A percentile compares a stretch with the other conserved stretches of the same genome.
These are phyloP conservation scores for Cephus spinipes DNA, from an alignment of 2,888 invertebrate species.

Conservation along the genomic window DNA sequence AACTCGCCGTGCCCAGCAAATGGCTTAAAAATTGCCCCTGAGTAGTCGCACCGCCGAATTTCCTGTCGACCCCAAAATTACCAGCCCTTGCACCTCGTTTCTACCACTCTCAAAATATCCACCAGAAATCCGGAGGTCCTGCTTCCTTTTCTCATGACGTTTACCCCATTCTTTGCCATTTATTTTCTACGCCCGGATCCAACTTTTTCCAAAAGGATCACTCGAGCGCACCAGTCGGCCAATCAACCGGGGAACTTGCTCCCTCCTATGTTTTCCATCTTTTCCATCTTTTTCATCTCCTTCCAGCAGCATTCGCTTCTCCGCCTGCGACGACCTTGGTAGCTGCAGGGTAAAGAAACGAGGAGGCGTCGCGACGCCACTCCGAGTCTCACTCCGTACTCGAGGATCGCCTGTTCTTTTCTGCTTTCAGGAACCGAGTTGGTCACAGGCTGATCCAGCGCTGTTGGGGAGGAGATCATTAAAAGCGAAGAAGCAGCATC, in stretches of 20 bases:
- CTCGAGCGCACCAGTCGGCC: too few species aligned
- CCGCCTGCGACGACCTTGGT: too few species aligned
- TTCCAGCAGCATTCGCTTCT: too few species aligned
- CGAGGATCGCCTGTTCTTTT: constrained; percentile 10
- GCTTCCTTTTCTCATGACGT: neutral
- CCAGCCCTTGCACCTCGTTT: neutral
- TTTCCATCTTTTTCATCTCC: too few species aligned
- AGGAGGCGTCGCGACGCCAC: too few species aligned
- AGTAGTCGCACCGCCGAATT: neutral
- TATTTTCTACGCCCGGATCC: too few species aligned
- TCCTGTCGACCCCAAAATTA: neutral
- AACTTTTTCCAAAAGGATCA: too few species aligned
- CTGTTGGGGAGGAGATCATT: neutral
- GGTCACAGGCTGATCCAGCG: constrained; percentile 51
- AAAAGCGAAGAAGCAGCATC: neutral
- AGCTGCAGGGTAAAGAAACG: too few species aligned
- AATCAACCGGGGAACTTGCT: too few species aligned
- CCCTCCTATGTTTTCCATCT: too few species aligned
- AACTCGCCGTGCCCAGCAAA: constrained; percentile 20
- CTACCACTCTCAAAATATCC: neutral
- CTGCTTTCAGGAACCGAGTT: constrained; percentile 54
- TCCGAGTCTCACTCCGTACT: too few species aligned
- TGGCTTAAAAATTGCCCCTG: constrained; percentile 20
- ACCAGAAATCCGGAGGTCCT: neutral
- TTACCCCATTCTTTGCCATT: neutral